phyloP scores from a whole-genome alignment of 2,888 invertebrate genomes.

The Drosophila robusta region DNA sequence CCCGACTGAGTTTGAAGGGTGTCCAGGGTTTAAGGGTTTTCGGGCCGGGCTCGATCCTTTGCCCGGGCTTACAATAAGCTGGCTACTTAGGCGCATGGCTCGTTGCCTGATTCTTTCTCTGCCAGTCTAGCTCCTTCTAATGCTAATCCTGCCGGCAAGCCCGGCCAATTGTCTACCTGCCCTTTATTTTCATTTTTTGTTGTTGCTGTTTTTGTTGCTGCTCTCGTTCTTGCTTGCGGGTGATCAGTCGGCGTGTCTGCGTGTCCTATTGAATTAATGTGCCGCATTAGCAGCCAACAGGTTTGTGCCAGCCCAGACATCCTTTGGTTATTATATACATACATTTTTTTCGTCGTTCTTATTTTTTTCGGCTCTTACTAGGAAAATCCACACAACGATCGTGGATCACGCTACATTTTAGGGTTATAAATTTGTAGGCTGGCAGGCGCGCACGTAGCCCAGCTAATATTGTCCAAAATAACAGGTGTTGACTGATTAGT shows the following conservation, averaged over 20 bases:
- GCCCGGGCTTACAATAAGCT: conserved; percentile 53
- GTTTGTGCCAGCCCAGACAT: conserved; percentile 48
- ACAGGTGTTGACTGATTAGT: conserved; percentile 77
- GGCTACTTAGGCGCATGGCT: conserved; percentile 48
- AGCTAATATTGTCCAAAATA: conserved; percentile 70
- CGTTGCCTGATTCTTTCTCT: conserved; percentile 41
- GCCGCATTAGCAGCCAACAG: conserved; percentile 70
- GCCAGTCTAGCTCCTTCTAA: conserved; percentile 46
- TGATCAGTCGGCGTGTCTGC: conserved; percentile 45
- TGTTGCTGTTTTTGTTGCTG: conserved; percentile 18
- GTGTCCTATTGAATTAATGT: conserved; percentile 69
- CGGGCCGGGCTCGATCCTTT: conserved; percentile 6
- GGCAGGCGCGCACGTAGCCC: conserved; percentile 51
- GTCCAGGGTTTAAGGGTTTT: conserved; percentile 10
- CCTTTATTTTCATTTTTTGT: background rate
- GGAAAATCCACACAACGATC: conserved; percentile 41
- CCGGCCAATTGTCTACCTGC: conserved; percentile 50
- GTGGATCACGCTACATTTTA: conserved; percentile 28
- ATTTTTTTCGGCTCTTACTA: conserved; percentile 10
- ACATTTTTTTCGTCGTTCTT: background rate
- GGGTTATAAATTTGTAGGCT: conserved; percentile 35
- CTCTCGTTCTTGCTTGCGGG: conserved; percentile 37
- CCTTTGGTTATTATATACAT: conserved; percentile 24
- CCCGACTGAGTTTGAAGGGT: conserved; percentile 42
- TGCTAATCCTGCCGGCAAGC: conserved; percentile 61